Percentiles rank a stretch among this genome's conserved stretches.
Evolutionary conservation across 2,797 vertebrate genomes (phyloP).

Genomic region (Mormyrus proboscirostris): DNA sequence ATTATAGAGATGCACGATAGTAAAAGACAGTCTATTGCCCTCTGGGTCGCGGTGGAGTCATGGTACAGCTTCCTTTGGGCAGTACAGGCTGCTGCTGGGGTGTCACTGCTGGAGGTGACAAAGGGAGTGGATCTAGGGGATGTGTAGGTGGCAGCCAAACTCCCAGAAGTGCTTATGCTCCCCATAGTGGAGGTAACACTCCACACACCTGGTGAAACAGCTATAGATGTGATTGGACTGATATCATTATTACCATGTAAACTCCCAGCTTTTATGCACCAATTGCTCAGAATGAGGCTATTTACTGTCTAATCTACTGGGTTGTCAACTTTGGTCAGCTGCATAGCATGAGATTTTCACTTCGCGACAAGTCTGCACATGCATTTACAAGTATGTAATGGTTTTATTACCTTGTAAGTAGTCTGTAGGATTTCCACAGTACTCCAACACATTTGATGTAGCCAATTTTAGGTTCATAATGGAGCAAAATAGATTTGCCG

Average conservation of each 20-base stretch:
- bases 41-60: constrained; percentile 43
- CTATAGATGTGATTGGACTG: not conserved
- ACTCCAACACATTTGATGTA: too few relatives aligned
- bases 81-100: constrained; percentile 24
- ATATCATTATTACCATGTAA: not conserved
- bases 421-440: too few relatives aligned
- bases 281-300: not conserved
- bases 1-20: constrained; percentile 39
- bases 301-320: not conserved
- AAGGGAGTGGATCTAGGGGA: constrained; percentile 89
- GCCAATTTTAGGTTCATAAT: too few relatives aligned
- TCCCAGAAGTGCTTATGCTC: constrained; percentile 87
- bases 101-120: constrained; percentile 87
- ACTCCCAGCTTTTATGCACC: not conserved
- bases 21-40: constrained; percentile 73
- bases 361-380: too few relatives aligned
- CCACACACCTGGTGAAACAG: constrained; percentile 72
- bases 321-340: too few relatives aligned
- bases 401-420: too few relatives aligned
- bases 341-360: too few relatives aligned
- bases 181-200: constrained; percentile 80
- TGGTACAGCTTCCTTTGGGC: not conserved
- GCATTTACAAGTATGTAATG: too few relatives aligned
- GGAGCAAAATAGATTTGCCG: too few relatives aligned
- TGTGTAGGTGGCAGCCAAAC: constrained; percentile 84